Evolutionary conservation across 2,113 vertebrate genomes (phyloP).

Genomic region (Campylorhamphus procurvoides): DNA sequence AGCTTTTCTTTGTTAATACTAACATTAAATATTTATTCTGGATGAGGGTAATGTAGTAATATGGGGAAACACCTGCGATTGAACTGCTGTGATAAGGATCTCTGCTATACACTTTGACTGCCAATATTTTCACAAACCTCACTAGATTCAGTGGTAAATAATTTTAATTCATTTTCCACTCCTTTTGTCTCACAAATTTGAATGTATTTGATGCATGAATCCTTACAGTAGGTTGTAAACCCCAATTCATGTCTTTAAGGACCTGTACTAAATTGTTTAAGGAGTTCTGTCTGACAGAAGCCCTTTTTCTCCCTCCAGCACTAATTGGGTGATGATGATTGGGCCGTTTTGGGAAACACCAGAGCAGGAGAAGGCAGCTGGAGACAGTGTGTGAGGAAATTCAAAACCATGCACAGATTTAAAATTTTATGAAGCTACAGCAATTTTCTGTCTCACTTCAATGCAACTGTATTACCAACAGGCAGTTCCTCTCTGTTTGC

Average conservation of each 20-base stretch:
- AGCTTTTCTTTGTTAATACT: slow-evolving; percentile 46
- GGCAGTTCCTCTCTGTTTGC: not conserved
- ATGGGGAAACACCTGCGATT: slow-evolving; percentile 37
- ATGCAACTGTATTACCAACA: not conserved
- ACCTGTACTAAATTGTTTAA: slow-evolving; percentile 6
- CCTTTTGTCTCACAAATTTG: not conserved
- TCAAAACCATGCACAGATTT: slow-evolving; percentile 66
- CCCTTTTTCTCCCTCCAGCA: slow-evolving; percentile 32
- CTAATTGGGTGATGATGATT: slow-evolving; percentile 73
- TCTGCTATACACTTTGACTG: not conserved
- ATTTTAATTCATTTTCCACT: not conserved
- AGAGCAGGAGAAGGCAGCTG: slow-evolving; percentile 73
- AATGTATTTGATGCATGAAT: not conserved
- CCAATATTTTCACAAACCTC: slow-evolving; percentile 34
- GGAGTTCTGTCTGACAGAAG: slow-evolving; percentile 48
- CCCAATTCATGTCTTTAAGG: not conserved
- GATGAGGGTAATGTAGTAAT: slow-evolving; percentile 5
- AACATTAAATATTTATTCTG: slow-evolving; percentile 65
- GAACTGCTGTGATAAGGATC: slow-evolving; percentile 2
- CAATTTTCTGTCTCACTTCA: not conserved
- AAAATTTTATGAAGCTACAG: slow-evolving; percentile 28
- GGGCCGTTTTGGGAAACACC: slow-evolving; percentile 59
- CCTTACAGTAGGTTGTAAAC: not conserved
- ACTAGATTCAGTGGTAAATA: slow-evolving; percentile 1
- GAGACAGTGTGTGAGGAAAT: slow-evolving; percentile 71